Base-by-base conservation (phyloP, 2,888 invertebrate species). In the Hanleya hanleyi region DNA sequence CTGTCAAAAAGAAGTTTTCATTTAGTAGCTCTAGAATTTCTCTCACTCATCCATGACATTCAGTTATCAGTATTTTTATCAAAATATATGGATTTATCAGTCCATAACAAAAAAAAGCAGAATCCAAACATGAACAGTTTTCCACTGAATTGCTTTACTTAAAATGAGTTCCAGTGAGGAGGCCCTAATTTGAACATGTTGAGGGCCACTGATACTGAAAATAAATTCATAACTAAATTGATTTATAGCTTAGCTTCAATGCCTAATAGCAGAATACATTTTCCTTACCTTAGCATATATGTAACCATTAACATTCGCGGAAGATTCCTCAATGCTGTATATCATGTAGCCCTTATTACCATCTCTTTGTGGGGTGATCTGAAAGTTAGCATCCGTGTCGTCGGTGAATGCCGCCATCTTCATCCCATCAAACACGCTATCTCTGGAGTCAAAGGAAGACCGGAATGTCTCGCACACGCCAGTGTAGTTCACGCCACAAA, bases 391-490 rank as follows among this genome's bases (percentile, higher is more conserved):
- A 36, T 70, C 75, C 0, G 86, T 81, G 5, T 82, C 80, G 72
- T 89, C 89, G 7, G 41, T 73, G 73, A 88, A 88, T 12, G 69
- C 69, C 1, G 83, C 85, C 38, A 76, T 62, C 26, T 81, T 73
- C 0, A 86, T 84, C 22, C 84, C 83, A 4, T 83, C 65, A 33
- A 83, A 70, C 5, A 88, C 61, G 7, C 77, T 41, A 1, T 76
- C 77, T 7, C 79, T 74, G n/a, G 82, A 73, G 32, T 75, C 70
- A 0, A 75, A 69, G 22, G 72, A 50, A 65, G 79, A 84, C 47
- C 78, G 79, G 73, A 83, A 87, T 15, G 81, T 77, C 69, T 86
- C 83, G 64, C 88, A 88, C 5, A 87, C 86, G 1, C 83, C 80
- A 0, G 80, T 82, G 75, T 88, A 88, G 57, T 80, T 74, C 0